Evolutionary conservation across 2,888 invertebrate genomes (phyloP), one percentile per base, ranked within the genome.

Genomic region (Amblyjoppa proteus): DNA sequence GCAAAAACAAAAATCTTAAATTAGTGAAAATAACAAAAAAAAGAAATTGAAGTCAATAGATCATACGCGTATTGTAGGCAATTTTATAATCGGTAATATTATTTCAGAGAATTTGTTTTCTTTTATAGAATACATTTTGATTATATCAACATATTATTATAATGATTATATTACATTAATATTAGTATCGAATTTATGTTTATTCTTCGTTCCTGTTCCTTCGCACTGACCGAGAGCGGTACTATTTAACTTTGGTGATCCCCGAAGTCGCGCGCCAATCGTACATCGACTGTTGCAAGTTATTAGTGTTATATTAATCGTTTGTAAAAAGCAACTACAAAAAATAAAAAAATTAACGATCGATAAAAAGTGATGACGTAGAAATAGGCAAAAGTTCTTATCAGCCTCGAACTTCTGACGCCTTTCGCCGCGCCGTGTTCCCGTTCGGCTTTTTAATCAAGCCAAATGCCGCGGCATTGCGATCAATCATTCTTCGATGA

Each of bases 401-500:
- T 25, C 20, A 38, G 31, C 34, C 28, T 41, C 45, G 45, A 61
- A 45, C 28, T 74, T 45, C 31, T 16, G n/a, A 61, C 74, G 45
- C 61, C 58, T 61, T 45, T 38, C 13, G 25, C 53, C 56, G 41
- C 16, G 34, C 16, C 58, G 56, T 41, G 20, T 7, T 34, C 53
- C 11, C 73, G 56, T 78, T 70, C 34, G 74, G 41, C 53, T 79
- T 82, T 84, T 82, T 79, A 78, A 85, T 81, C 74, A 82, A 82
- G 66, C 34, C 45, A 45, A 69, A 74, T 25, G 45, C 28, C 2
- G 70, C 16, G 69, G 56, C 64, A 70, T 70, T 64, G 68, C 84
- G 81, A 81, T 85, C 84, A 69, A 81, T 85, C 84, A 85, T 70
- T 75, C 74, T 41, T 78, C 74, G 61, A 70, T 74, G 69, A 68